Conservation (phyloP, 53 echinoderm and acorn worm species). For the Apostichopus leukothele region DNA sequence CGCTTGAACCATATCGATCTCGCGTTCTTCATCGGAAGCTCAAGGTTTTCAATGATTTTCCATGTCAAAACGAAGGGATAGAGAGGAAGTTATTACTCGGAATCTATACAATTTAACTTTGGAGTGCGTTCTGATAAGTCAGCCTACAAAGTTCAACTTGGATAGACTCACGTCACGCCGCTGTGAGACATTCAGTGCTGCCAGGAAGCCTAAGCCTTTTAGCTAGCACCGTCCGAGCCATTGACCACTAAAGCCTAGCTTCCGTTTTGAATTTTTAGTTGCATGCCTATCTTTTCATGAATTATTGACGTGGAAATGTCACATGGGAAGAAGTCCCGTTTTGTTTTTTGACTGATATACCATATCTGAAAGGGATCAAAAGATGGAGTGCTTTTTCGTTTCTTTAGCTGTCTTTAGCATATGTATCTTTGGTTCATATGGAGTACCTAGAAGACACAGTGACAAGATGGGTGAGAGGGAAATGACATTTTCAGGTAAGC, state of each 20-base stretch:
- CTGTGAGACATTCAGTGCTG: background rate
- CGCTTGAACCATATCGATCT: background rate
- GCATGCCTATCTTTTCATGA: background rate
- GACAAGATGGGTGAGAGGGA: background rate
- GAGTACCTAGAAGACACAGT: background rate
- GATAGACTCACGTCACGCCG: too few species aligned
- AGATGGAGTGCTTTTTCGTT: background rate
- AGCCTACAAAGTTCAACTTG: too few species aligned
- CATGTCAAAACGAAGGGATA: background rate
- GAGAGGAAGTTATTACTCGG: background rate
- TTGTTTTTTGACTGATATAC: background rate
- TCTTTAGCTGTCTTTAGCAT: background rate
- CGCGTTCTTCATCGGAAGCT: background rate
- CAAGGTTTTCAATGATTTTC: background rate
- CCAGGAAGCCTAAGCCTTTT: background rate
- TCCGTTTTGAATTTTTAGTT: background rate
- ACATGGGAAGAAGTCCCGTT: background rate
- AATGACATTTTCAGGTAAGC: conserved; percentile 10
- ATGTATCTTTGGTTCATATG: background rate
- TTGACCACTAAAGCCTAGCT: background rate
- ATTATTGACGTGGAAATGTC: background rate
- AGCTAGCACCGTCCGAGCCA: background rate
- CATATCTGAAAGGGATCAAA: background rate
- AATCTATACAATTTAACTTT: background rate
- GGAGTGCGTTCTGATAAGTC: too few species aligned